Percentiles rank a stretch among this genome's conserved stretches.
Evolutionary conservation across 2,113 vertebrate genomes (phyloP).

Genomic region (Ageneiosus marmoratus): DNA sequence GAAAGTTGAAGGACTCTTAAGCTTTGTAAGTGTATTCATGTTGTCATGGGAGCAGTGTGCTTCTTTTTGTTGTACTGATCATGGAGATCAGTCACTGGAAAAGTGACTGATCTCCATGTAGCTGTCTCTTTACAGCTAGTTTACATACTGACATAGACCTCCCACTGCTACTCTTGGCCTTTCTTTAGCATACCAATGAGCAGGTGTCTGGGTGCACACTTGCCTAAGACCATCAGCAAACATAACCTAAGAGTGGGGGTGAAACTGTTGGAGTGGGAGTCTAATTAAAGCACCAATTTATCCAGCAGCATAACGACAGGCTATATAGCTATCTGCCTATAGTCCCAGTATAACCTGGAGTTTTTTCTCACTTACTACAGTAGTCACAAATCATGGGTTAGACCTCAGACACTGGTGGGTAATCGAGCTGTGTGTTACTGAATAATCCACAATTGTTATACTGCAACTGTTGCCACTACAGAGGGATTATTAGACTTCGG

Average conservation of each 20-base stretch:
- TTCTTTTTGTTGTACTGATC: neutral
- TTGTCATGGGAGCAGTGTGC: conserved; percentile 12
- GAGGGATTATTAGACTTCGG: neutral
- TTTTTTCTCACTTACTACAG: conserved; percentile 61
- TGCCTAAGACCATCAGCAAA: conserved; percentile 57
- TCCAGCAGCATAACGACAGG: conserved; percentile 55
- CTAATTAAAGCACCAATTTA: conserved; percentile 56
- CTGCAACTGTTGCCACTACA: neutral
- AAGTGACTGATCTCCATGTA: neutral
- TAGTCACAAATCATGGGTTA: conserved; percentile 45
- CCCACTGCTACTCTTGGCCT: conserved; percentile 36
- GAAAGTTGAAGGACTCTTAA: neutral
- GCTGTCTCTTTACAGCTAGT: conserved; percentile 28
- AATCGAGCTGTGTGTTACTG: conserved; percentile 15
- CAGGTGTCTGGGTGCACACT: conserved; percentile 47
- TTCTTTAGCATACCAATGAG: conserved; percentile 39
- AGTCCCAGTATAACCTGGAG: conserved; percentile 44
- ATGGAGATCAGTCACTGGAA: neutral
- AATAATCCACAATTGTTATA: neutral
- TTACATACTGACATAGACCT: conserved; percentile 56
- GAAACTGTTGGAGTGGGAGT: conserved; percentile 3
- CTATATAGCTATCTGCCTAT: conserved; percentile 11
- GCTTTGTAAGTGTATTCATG: neutral
- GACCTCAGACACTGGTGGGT: neutral
- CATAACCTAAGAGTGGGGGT: neutral